Evolutionary conservation across 1,140 invertebrate genomes (phyloP).

Genomic region (Drosophila busckii): DNA sequence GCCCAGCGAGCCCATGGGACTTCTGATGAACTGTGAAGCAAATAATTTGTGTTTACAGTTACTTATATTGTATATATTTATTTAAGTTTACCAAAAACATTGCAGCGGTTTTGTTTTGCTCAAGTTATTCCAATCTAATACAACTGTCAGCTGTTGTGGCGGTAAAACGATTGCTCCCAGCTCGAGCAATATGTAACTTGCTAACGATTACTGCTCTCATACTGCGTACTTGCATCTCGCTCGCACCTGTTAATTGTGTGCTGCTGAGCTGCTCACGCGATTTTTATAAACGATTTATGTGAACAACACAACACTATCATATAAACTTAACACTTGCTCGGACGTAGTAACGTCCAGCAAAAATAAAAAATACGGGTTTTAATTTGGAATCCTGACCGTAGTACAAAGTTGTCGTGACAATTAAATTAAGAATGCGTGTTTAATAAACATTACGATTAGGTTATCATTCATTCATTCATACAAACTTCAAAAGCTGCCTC

Average conservation of each 20-base stretch:
- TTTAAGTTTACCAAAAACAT: slow-evolving; percentile 53
- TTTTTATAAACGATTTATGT: no score
- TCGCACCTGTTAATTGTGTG: no score
- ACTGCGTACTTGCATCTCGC: no score
- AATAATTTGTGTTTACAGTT: neutral
- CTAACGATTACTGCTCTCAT: no score
- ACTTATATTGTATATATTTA: neutral
- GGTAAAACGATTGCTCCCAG: no score
- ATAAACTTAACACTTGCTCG: slow-evolving; percentile 45
- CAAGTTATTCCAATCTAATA: no score
- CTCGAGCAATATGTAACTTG: no score
- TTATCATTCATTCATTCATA: slow-evolving; percentile 59
- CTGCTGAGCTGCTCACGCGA: no score
- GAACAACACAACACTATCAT: slow-evolving; percentile 9
- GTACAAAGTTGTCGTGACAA: slow-evolving; percentile 63
- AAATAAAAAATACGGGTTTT: slow-evolving; percentile 14
- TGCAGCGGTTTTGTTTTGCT: neutral
- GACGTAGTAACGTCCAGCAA: slow-evolving; percentile 69
- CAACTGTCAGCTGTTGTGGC: no score
- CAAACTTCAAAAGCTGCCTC: slow-evolving; percentile 13
- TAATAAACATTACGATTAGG: slow-evolving; percentile 44
- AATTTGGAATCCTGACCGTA: slow-evolving; percentile 15
- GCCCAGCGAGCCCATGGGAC: slow-evolving; percentile 50
- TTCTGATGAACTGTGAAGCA: slow-evolving; percentile 52
- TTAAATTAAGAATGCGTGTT: slow-evolving; percentile 50